A percentile compares a stretch with the other conserved stretches of the same genome.
Conservation (phyloP, 1,140 invertebrate genomes). For the Choristoneura fumiferana region DNA sequence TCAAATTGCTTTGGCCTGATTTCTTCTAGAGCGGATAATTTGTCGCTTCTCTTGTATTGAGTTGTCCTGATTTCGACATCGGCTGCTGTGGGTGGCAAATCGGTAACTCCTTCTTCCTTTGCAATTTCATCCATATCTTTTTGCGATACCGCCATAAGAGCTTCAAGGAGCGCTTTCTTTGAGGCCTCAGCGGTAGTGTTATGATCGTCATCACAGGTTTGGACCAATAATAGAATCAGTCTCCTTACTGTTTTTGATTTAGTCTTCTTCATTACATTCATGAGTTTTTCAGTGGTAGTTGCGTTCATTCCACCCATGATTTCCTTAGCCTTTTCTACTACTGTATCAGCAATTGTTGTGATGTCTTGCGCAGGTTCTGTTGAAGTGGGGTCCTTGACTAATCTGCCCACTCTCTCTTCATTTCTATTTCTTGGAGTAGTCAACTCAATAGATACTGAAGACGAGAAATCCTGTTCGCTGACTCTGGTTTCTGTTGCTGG, state of each 20-base stretch:
- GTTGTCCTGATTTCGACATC: conserved; percentile 48
- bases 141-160: conserved; percentile 81
- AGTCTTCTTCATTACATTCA: conserved; percentile 89
- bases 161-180: conserved; percentile 81
- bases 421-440: conserved; percentile 36
- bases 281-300: conserved; percentile 85
- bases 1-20: conserved; percentile 28
- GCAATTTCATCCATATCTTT: conserved; percentile 75
- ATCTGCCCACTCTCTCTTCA: conserved; percentile 49
- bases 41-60: conserved; percentile 46
- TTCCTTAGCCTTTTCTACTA: conserved; percentile 83
- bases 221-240: conserved; percentile 86
- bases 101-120: conserved; percentile 55
- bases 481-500: conserved; percentile 32
- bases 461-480: conserved; percentile 45
- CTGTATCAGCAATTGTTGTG: conserved; percentile 75
- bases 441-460: conserved; percentile 46
- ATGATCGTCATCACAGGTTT: conserved; percentile 85
- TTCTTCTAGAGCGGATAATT: conserved; percentile 46
- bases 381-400: conserved; percentile 47
- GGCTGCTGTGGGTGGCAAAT: conserved; percentile 43
- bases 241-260: conserved; percentile 86
- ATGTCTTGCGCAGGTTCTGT: conserved; percentile 62
- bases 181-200: conserved; percentile 83
- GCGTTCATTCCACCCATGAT: conserved; percentile 87